Evolutionary conservation across 37 sponge, comb jelly and placozoan genomes (phyloP), one percentile per base, ranked within the genome.

Genomic region (Halisarca cf. caerulea): DNA sequence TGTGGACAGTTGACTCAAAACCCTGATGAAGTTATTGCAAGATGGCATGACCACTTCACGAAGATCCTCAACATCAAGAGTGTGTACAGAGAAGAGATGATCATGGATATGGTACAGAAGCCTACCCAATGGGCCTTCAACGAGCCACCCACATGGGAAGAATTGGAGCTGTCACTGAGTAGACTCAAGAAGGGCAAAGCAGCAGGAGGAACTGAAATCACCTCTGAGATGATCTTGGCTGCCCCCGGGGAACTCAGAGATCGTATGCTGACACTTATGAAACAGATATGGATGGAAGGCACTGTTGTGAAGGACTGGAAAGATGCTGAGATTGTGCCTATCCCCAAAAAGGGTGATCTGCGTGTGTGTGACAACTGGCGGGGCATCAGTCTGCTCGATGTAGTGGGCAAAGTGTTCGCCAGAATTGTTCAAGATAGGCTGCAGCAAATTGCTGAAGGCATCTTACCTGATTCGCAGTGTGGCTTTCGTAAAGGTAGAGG

Each of bases 161-260:
- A 86, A 37, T 58, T 86, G 8, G 8, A 0, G n/a, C 0, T 0
- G 3, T 80, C 80, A 14, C n/a, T 86, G 27, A 25, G 34, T 34
- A 78, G 79, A 21, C 42, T 86, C 35, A 86, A 64, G 80, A 86
- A 36, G n/a, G n/a, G n/a, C n/a, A n/a, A n/a, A n/a, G n/a, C 86
- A 62, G 86, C 40, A 44, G 86, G 80, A 0, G 62, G 2, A 39
- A 41, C 86, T 33, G 80, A 60, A 0, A 86, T 86, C 6, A 7
- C 44, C 5, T 80, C 86, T 53, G 86, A 86, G 35, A 28, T 61
- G 47, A 53, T 82, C 3, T 37, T 66, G 43, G 8, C 1, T 37
- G 83, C 68, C 3, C 24, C 43, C 6, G 24, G 43, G 3, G 1
- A 38, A 2, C 3, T 82, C 2, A 27, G 44, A 43, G 45, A 62